Evolutionary conservation across 2,888 invertebrate species (phyloP), one percentile per base, ranked within the genome.

Genomic region (Lamproptera curius): DNA sequence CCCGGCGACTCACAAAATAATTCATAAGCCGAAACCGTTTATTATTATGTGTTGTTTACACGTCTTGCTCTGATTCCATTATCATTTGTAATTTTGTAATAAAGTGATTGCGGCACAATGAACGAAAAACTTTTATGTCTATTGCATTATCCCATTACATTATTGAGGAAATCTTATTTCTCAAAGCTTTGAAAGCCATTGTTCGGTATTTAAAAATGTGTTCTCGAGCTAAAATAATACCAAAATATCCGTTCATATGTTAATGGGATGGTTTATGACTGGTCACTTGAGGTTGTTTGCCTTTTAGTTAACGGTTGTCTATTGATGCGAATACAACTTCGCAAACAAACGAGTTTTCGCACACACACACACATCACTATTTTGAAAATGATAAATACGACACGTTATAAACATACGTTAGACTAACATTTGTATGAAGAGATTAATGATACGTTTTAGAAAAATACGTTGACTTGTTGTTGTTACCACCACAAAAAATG

Each of bases 261-360:
- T 34, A 38, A 26, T 48, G n/a, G 13, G 35, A 14, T 39, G 34
- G 10, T 42, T 26, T 23, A 42, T 34, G 16, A 23, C 33, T 14
- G 26, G 43, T 39, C 39, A 28, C 16, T 28, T 35, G 34, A 49
- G 48, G 48, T 43, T 26, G 35, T 43, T 39, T 49, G 39, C 28
- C 39, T 39, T 43, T 49, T 26, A 26, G 35, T 39, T 43, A 43
- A 43, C 43, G 16, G 48, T 49, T 49, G 39, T 43, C 39, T 26
- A 39, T 17, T 43, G 43, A 20, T 26, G 14, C 13, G 33, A 36
- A 36, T 34, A 13, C 20, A n/a, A n/a, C n/a, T n/a, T n/a, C n/a
- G n/a, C n/a, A n/a, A n/a, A n/a, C n/a, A n/a, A n/a, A n/a, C n/a
- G n/a, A n/a, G n/a, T n/a, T n/a, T n/a, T n/a, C n/a, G n/a, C n/a